Base-by-base conservation (phyloP, 2,113 vertebrate species). In the Thalassoma bifasciatum region DNA sequence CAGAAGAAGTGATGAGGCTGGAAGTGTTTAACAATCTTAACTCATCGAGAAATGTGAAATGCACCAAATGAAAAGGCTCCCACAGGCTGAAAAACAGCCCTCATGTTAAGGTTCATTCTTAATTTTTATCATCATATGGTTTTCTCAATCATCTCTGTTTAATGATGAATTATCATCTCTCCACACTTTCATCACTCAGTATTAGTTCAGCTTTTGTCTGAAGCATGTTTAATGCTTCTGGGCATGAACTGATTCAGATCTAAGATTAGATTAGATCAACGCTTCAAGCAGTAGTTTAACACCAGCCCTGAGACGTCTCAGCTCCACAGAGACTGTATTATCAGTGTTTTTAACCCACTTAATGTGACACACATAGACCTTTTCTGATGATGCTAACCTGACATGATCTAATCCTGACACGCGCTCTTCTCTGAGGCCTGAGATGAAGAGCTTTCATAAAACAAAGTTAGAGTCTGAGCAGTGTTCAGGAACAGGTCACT, bases 231-330 rank as follows among this genome's bases (percentile, higher is more conserved):
- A 13, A 1, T 49, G 66, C 57, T 73, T 47, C 17, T 34, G 50
- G 77, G 34, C 56, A 73, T 73, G 62, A 56, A 56, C 63, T 62
- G 49, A 73, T 66, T 72, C 14, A 49, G 49, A 19, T 79, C 62
- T 79, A 72, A 79, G 63, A 79, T 79, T 79, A 72, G 62, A 72
- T 53, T 10, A 8, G 36, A 44, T 19, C 22, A 37, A 9, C 22
- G 24, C 21, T 72, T 52, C 14, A 42, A 58, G 23, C 51, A 56
- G 54, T 24, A 16, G 36, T 63, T 24, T 16, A 66, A 59, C 67
- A 66, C 2, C 54, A 53, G 76, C 68, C 68, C 54, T 53, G 46
- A 72, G 75, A 66, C 16, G 16, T 23, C 30, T 64, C 10, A 58
- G 58, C 75, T 70, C 34, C 59, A 64, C 7, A 77, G 24, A 37